A percentile compares a stretch with the other conserved stretches of the same genome.
phyloP scores from a whole-genome alignment of 2,113 vertebrate species.

The Verasper variegatus region DNA sequence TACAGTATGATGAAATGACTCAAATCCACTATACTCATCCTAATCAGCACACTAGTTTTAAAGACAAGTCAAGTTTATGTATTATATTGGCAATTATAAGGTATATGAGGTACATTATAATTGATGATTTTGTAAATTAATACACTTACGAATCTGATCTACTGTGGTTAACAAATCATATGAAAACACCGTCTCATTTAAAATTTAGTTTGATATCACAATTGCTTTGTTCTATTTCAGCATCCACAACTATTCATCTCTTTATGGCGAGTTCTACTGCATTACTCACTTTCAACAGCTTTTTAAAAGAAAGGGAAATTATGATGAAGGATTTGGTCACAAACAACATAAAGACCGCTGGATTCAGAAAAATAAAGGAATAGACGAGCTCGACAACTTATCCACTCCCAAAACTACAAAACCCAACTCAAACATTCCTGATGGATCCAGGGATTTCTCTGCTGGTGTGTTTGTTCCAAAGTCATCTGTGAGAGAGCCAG shows the following conservation, averaged over 20 bases:
- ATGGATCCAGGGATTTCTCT: constrained; percentile 21
- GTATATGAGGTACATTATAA: background rate
- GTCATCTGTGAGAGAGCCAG: constrained; percentile 61
- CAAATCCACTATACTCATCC: background rate
- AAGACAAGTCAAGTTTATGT: background rate
- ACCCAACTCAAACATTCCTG: constrained; percentile 9
- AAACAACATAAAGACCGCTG: constrained; percentile 83
- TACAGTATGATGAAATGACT: background rate
- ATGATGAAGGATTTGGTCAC: constrained; percentile 83
- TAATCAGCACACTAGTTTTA: background rate
- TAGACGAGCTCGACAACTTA: constrained; percentile 55
- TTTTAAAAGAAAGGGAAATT: constrained; percentile 83
- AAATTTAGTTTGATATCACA: background rate
- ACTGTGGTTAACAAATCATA: background rate
- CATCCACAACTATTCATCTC: constrained; percentile 79
- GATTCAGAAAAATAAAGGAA: constrained; percentile 67
- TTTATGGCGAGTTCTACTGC: constrained; percentile 85
- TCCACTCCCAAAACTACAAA: constrained; percentile 42
- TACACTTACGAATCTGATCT: background rate
- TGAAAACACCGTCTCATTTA: background rate
- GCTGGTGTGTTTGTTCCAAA: constrained; percentile 27
- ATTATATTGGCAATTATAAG: background rate
- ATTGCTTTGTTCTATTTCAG: constrained; percentile 71
- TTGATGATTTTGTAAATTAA: background rate
- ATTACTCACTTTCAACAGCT: constrained; percentile 82